Conservation (phyloP, 2,888 invertebrate genomes). For the Chaetogeoica ovagalla region DNA sequence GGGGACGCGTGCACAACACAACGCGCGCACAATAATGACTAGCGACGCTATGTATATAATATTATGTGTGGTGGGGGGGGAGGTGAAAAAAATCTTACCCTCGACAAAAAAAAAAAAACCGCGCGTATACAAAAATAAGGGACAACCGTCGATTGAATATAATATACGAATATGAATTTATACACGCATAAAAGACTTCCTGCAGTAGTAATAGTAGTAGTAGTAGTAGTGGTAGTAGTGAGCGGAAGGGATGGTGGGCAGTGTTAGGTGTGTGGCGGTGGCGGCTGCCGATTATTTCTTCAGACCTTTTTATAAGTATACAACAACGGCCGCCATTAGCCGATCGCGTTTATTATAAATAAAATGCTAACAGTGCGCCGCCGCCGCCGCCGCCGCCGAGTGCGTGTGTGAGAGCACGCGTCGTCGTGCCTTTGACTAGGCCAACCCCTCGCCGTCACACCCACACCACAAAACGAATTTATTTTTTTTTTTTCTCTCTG, state of each 20-base stretch:
- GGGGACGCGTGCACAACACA: not conserved
- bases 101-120: slow-evolving; percentile 6
- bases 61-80: not conserved
- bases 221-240: too few species aligned
- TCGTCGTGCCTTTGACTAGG: not conserved
- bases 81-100: slow-evolving; percentile 36
- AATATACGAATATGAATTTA: not conserved
- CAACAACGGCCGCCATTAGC: too few species aligned
- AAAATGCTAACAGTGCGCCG: not conserved
- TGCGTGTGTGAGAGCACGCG: not conserved
- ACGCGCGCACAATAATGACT: slow-evolving; percentile 33
- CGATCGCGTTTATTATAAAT: not conserved
- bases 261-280: slow-evolving; percentile 8
- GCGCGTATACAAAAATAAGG: slow-evolving; percentile 1
- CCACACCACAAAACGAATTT: not conserved
- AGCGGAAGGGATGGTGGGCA: slow-evolving; percentile 1
- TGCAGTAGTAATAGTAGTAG: too few species aligned
- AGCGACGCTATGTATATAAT: slow-evolving; percentile 24
- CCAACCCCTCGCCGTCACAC: not conserved
- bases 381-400: too few species aligned
- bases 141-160: slow-evolving; percentile 26
- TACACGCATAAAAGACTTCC: too few species aligned
- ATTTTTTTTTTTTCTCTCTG: too few species aligned
- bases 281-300: slow-evolving; percentile 14
- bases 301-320: not conserved